A percentile compares a stretch with the other conserved stretches of the same genome.
phyloP scores from a whole-genome alignment of 1,140 invertebrate genomes.

The Procambarus clarkii region DNA sequence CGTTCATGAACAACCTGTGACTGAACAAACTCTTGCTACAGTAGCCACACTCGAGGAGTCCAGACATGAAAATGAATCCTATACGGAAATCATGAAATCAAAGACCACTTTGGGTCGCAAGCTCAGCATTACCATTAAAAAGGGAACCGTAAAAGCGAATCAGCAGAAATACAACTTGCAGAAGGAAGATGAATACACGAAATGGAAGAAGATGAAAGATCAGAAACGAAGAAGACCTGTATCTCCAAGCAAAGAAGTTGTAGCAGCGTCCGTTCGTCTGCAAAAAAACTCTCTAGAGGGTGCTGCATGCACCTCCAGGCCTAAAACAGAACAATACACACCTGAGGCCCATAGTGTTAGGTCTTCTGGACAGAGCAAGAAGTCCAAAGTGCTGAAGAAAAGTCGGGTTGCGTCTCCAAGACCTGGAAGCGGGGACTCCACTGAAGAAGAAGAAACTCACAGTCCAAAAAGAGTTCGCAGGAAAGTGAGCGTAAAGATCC shows the following conservation, averaged over 20 bases:
- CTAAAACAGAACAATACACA: neutral
- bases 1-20: neutral
- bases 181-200: conserved; percentile 25
- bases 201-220: conserved; percentile 33
- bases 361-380: neutral
- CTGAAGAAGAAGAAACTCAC: neutral
- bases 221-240: neutral
- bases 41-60: neutral
- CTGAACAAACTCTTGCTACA: neutral
- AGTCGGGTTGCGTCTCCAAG: neutral
- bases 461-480: conserved; percentile 9
- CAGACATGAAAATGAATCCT: neutral
- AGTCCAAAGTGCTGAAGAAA: neutral
- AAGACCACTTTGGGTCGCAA: conserved; percentile 44
- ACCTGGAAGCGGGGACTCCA: neutral
- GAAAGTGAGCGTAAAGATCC: conserved; percentile 41
- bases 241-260: neutral
- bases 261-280: neutral
- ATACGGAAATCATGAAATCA: neutral
- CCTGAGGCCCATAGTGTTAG: neutral
- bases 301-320: neutral
- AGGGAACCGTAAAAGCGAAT: conserved; percentile 23
- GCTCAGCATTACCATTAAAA: conserved; percentile 48
- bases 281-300: neutral
- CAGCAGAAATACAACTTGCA: conserved; percentile 13